Conservation (phyloP, 2,113 vertebrate species). For the Semnopithecus entellus region DNA sequence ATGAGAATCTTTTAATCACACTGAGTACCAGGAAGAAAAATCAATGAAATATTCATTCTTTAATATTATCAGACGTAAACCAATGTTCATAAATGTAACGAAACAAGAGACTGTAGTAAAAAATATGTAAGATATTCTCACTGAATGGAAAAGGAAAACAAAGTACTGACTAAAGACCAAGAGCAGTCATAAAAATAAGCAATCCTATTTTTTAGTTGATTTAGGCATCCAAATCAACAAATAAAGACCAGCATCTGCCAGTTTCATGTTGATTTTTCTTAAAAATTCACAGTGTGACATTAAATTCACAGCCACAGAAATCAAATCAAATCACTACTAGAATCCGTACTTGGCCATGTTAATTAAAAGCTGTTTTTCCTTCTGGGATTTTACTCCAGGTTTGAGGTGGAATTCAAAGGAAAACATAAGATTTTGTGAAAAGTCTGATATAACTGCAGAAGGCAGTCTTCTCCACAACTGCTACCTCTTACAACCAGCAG, state of each 20-base stretch:
- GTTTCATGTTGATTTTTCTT: slow-evolving; percentile 27
- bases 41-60: not conserved
- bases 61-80: not conserved
- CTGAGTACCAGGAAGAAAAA: not conserved
- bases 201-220: not conserved
- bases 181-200: not conserved
- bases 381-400: not conserved
- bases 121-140: not conserved
- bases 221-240: not conserved
- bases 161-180: not conserved
- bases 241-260: not conserved
- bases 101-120: not conserved
- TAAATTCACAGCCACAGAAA: slow-evolving; percentile 20
- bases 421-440: not conserved
- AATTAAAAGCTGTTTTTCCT: not conserved
- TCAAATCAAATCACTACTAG: not conserved
- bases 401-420: not conserved
- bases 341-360: not conserved
- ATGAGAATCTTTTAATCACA: not conserved
- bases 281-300: slow-evolving; percentile 3
- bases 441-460: not conserved
- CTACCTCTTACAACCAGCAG: slow-evolving; percentile 66
- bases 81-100: not conserved
- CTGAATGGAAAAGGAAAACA: not conserved
- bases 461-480: not conserved